Base-by-base conservation (phyloP, 2,797 vertebrate genomes). In the Rachycentron canadum region DNA sequence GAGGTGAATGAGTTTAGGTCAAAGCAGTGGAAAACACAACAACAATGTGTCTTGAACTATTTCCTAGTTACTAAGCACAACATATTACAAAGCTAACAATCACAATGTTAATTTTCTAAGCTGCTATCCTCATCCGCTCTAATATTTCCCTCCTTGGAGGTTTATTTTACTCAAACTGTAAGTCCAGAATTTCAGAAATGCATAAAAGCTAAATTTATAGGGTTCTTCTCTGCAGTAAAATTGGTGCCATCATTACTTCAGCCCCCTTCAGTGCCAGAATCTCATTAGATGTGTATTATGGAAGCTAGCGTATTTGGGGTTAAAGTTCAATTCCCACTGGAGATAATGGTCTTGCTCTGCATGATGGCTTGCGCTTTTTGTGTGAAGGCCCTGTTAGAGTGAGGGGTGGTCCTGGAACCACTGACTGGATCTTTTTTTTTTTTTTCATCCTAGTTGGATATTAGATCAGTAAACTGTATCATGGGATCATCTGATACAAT, bases 351-450 rank as follows among this genome's bases (percentile, higher is more conserved):
- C 7, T 45, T 43, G 4, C 26, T 41, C 21, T 52, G 28, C 4
- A 4, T 57, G 25, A 45, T 38, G 49, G 59, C 34, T 43, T 45
- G 26, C 36, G 28, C 34, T 64, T 60, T 56, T 65, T 41, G n/a
- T 63, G 45, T 28, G 12, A 56, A 38, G 21, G 19, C 25, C 7
- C 17, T 32, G 36, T 61, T 17, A 49, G 21, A 64, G 32, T 36
- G 19, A 69, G 34, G 16, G 26, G 14, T 38, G 13, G 1, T 43
- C 41, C 26, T 50, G 34, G 8, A 71, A 32, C 38, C 43, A 62
- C 19, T 28, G 11, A 26, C 26, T 41, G 62, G 36, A 41, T 30
- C 7, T 19, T 43, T 36, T n/a, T 40, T 23, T 25, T 30, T 47
- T 25, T 61, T 41, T 12, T n/a, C 9, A 12, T 59, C 25, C 16